Evolutionary conservation across 2,113 vertebrate species (phyloP), one percentile per base, ranked within the genome.

Genomic region (Xenopus laevis): DNA sequence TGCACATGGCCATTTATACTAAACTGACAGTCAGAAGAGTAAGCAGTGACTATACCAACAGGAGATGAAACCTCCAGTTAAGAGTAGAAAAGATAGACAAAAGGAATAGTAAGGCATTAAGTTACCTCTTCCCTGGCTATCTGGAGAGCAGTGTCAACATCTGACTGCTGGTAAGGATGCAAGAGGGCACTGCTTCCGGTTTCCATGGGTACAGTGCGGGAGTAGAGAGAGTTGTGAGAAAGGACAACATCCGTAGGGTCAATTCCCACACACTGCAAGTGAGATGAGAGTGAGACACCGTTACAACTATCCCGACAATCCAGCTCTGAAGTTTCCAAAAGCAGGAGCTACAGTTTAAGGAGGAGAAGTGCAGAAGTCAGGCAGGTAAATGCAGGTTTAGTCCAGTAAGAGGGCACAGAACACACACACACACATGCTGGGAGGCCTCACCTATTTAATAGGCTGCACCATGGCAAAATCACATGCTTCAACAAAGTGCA

Each of bases 41-140:
- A n/a, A n/a, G n/a, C n/a, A n/a, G n/a, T n/a, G n/a, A n/a, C n/a
- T n/a, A n/a, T n/a, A n/a, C n/a, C n/a, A n/a, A n/a, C n/a, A n/a
- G n/a, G n/a, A n/a, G n/a, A n/a, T n/a, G n/a, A n/a, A n/a, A n/a
- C n/a, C n/a, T n/a, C n/a, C n/a, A 9, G 33, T 40, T 40, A 5
- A 40, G 33, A 40, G 3, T 5, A 40, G 1, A 23, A 50, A 40
- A 7, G 5, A 1, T 5, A 40, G 50, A 4, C 20, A 7, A 27
- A 65, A 66, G 11, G 15, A 18, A 67, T 7, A 40, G 33, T 40
- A 40, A 40, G 33, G 33, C 33, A 40, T 6, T 40, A 58, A 33
- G 68, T 40, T 70, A 99, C 97, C 96, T 99, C 96, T 16, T 96
- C 95, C 70, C 94, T 88, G 75, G 97, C 94, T 0, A 98, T 91